phyloP scores from a whole-genome alignment of 2,888 invertebrate species.

The Exocentrus adspersus region DNA sequence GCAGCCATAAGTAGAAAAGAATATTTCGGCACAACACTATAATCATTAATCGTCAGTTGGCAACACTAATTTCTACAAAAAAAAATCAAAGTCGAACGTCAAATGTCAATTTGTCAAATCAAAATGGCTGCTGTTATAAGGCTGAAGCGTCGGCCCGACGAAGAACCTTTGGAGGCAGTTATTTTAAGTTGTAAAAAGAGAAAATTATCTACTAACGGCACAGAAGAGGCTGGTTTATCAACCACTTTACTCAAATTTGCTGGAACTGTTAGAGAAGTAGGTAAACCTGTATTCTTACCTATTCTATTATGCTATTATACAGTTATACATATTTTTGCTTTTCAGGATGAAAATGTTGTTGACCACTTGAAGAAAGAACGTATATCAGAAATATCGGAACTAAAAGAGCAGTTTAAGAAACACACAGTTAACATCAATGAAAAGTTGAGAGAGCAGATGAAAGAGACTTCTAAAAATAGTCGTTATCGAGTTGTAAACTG shows the following conservation, averaged over 20 bases:
- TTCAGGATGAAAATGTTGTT: constrained; percentile 64
- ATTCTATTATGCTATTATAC: no score
- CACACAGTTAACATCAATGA: constrained; percentile 62
- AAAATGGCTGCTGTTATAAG: constrained; percentile 73
- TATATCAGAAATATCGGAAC: constrained; percentile 59
- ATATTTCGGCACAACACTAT: no score
- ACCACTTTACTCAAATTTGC: constrained; percentile 76
- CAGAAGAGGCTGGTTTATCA: constrained; percentile 62
- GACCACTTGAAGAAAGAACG: constrained; percentile 63
- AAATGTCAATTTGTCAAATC: no score
- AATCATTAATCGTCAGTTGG: no score
- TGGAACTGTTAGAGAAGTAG: constrained; percentile 71
- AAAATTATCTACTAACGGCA: constrained; percentile 64
- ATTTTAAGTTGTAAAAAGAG: constrained; percentile 77
- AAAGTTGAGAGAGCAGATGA: constrained; percentile 64
- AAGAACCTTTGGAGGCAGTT: constrained; percentile 77
- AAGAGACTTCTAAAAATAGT: constrained; percentile 64
- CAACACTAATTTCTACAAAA: no score
- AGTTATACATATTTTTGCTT: no score
- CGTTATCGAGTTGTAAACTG: constrained; percentile 71
- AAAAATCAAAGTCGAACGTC: no score
- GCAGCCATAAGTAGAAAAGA: no score
- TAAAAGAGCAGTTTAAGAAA: constrained; percentile 65
- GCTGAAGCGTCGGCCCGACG: constrained; percentile 77
- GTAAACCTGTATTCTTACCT: constrained; percentile 12